These are phyloP conservation scores for Rosalia funebris DNA, from an alignment of 2,888 invertebrate species.

Conservation along the genomic window DNA sequence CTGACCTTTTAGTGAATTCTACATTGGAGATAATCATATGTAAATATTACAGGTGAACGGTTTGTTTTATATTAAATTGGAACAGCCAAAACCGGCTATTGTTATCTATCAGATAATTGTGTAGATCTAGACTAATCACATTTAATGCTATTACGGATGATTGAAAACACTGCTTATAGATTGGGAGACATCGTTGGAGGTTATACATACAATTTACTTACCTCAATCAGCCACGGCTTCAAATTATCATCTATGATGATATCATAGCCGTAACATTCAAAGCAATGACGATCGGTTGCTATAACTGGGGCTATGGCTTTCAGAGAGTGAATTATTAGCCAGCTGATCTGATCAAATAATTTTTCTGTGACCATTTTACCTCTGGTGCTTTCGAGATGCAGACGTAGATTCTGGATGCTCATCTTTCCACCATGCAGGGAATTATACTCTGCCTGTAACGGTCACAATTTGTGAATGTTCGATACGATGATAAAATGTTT, in stretches of 20 bases:
- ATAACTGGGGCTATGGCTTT: slow-evolving; percentile 93
- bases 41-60: no score
- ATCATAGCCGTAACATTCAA: slow-evolving; percentile 95
- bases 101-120: no score
- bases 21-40: no score
- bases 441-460: slow-evolving; percentile 96
- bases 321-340: slow-evolving; percentile 91
- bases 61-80: no score
- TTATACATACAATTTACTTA: slow-evolving; percentile 47
- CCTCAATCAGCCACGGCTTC: slow-evolving; percentile 94
- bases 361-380: slow-evolving; percentile 90
- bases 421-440: slow-evolving; percentile 94
- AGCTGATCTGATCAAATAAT: slow-evolving; percentile 87
- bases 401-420: slow-evolving; percentile 88
- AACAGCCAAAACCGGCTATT: no score
- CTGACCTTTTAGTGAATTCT: no score
- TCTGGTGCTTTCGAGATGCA: slow-evolving; percentile 90
- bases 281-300: slow-evolving; percentile 92
- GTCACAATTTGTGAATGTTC: background rate
- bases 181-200: no score
- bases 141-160: no score
- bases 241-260: slow-evolving; percentile 94
- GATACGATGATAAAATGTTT: background rate
- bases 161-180: no score
- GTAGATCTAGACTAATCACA: no score